These are phyloP conservation scores for Tachystola acroxantha DNA, from an alignment of 2,888 invertebrate genomes.

Conservation along the genomic window DNA sequence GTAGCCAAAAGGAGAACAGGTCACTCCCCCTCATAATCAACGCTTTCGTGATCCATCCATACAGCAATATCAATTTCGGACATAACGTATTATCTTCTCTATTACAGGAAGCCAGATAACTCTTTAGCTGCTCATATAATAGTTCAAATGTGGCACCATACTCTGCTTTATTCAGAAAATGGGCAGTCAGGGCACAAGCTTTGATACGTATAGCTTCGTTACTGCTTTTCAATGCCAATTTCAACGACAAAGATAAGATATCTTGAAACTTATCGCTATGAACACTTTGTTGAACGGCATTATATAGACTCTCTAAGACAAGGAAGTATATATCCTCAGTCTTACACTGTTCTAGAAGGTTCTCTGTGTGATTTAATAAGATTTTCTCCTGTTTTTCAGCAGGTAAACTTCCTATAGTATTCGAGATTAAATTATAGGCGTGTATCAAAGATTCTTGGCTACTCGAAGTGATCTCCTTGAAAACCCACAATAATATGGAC, in stretches of 20 bases:
- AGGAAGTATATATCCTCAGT: slow-evolving; percentile 47
- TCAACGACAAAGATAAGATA: slow-evolving; percentile 47
- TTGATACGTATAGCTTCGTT: slow-evolving; percentile 46
- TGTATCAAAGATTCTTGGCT: slow-evolving; percentile 36
- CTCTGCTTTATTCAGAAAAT: slow-evolving; percentile 78
- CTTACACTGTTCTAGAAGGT: slow-evolving; percentile 40
- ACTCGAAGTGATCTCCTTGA: slow-evolving; percentile 37
- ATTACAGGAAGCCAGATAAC: slow-evolving; percentile 31
- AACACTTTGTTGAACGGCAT: slow-evolving; percentile 58
- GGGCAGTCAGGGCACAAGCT: slow-evolving; percentile 72
- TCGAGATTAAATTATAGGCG: slow-evolving; percentile 50
- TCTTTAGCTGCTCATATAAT: slow-evolving; percentile 51
- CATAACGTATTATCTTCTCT: slow-evolving; percentile 35
- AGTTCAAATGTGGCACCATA: slow-evolving; percentile 54
- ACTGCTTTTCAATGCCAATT: slow-evolving; percentile 47
- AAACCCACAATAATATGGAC: slow-evolving; percentile 52
- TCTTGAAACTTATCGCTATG: slow-evolving; percentile 44
- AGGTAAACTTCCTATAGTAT: slow-evolving; percentile 51
- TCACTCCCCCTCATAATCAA: slow-evolving; percentile 58
- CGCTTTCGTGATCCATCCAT: slow-evolving; percentile 62
- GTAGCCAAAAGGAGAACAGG: slow-evolving; percentile 55
- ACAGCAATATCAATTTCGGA: slow-evolving; percentile 46
- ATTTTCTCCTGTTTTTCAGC: slow-evolving; percentile 45
- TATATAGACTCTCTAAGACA: slow-evolving; percentile 72
- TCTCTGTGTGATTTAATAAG: slow-evolving; percentile 37